A percentile compares a stretch with the other conserved stretches of the same genome.
Evolutionary conservation across 2,113 vertebrate species (phyloP).

Genomic region (Campylomormyrus numenius): DNA sequence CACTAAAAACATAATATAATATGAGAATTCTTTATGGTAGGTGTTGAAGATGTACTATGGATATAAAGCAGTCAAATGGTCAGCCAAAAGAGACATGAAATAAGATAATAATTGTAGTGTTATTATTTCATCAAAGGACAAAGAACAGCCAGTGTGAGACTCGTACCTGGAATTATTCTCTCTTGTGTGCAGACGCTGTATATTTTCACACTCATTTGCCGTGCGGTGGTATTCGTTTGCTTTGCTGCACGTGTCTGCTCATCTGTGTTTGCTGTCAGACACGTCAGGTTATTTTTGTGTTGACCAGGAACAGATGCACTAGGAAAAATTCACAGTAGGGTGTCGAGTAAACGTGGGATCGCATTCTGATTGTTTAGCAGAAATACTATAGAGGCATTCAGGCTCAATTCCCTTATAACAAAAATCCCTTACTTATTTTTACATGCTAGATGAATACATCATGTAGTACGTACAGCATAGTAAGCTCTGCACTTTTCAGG

Average conservation of each 20-base stretch:
- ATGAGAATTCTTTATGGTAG: not conserved
- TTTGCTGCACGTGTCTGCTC: not conserved
- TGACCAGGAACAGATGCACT: not conserved
- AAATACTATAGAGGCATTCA: not conserved
- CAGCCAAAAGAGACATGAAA: not conserved
- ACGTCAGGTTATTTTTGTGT: not conserved
- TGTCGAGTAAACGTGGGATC: not conserved
- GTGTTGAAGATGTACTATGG: not conserved
- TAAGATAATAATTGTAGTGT: not conserved
- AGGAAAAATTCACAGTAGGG: not conserved
- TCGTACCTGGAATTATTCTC: not conserved
- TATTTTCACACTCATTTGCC: not conserved
- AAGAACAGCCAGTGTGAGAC: not conserved
- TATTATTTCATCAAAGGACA: not conserved
- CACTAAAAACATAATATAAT: too few relatives aligned
- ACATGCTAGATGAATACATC: not conserved
- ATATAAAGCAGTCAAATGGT: not conserved
- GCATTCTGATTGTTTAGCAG: not conserved
- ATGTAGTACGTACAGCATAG: not conserved
- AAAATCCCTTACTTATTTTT: not conserved
- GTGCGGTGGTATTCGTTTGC: not conserved
- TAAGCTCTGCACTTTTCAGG: not conserved
- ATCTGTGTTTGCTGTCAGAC: not conserved
- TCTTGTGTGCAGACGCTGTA: not conserved
- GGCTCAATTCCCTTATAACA: not conserved